Conservation (phyloP, 2,113 vertebrate genomes). For the Urocitellus parryii region DNA sequence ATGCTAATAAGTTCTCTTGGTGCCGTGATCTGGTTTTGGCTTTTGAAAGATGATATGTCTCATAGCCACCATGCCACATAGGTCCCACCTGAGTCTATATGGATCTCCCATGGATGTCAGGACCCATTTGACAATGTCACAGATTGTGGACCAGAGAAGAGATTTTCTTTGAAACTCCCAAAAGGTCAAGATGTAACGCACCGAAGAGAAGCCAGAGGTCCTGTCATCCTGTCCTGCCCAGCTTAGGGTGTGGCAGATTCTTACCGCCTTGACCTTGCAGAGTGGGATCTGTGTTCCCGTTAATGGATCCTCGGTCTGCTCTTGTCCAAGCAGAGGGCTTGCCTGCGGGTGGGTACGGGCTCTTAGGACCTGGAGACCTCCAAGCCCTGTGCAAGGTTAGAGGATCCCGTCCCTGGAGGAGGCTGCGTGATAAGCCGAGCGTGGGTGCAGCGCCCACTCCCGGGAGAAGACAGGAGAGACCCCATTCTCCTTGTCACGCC, state of each 20-base stretch:
- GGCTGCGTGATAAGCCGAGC: background rate
- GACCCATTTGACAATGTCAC: background rate
- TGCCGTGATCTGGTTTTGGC: background rate
- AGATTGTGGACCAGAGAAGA: background rate
- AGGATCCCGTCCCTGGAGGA: too few relatives aligned
- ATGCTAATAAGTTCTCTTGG: background rate
- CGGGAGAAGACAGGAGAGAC: background rate
- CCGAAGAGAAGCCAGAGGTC: background rate
- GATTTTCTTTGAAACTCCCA: background rate
- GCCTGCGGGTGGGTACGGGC: rapidly evolving
- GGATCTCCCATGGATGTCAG: background rate
- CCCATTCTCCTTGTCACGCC: background rate
- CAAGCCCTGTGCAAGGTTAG: background rate
- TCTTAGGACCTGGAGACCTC: background rate
- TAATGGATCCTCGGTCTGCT: background rate
- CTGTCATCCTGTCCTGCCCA: background rate
- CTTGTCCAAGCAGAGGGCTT: background rate
- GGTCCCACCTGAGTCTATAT: background rate
- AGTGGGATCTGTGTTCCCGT: background rate
- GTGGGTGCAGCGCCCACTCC: background rate
- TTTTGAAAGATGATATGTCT: background rate
- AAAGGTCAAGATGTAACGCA: background rate
- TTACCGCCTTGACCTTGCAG: background rate
- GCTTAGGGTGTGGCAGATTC: background rate
- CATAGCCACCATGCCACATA: background rate